These are phyloP conservation scores for Drosophila cracens DNA, from an alignment of 2,888 invertebrate species.

Conservation along the genomic window DNA sequence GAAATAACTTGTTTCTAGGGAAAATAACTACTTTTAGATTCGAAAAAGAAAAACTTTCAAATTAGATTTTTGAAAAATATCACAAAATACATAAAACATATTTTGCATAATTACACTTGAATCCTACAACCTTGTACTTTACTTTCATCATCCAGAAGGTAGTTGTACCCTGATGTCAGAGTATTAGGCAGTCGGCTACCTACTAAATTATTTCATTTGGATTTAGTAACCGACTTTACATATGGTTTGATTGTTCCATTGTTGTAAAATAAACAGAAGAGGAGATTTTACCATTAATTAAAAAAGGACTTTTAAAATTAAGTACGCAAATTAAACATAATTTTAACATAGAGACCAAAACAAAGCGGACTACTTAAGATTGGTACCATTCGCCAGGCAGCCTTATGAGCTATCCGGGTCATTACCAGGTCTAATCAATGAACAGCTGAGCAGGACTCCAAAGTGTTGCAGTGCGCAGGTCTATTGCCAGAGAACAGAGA, in stretches of 20 bases:
- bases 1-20: neutral
- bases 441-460: slow-evolving; percentile 45
- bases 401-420: neutral
- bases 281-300: neutral
- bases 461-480: slow-evolving; percentile 60
- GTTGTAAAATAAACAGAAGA: neutral
- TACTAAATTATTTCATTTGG: neutral
- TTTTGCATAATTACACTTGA: neutral
- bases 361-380: neutral
- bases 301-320: neutral
- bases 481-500: slow-evolving; percentile 9
- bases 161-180: neutral
- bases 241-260: neutral
- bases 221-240: neutral
- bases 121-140: neutral
- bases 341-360: neutral
- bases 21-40: neutral
- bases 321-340: neutral
- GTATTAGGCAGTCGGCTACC: neutral
- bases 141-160: neutral
- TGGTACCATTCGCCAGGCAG: neutral
- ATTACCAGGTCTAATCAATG: slow-evolving; percentile 28
- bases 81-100: neutral
- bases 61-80: neutral
- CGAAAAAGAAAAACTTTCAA: neutral